Evolutionary conservation across 2,797 vertebrate species (phyloP).

Genomic region (Gastrophryne carolinensis): DNA sequence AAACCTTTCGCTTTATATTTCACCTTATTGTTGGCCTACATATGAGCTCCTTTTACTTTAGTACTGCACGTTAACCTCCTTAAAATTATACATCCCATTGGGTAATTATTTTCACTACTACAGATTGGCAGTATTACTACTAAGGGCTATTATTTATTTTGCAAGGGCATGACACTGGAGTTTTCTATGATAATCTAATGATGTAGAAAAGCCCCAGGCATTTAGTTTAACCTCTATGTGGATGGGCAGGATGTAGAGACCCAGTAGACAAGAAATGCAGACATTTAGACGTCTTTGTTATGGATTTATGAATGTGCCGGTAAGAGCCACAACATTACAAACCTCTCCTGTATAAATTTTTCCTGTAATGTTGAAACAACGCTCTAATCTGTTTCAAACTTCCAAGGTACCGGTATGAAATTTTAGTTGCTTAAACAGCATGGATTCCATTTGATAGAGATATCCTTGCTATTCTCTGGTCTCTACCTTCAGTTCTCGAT

Average conservation of each 20-base stretch:
- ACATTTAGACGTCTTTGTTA: slow-evolving; percentile 51
- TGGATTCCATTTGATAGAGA: too few relatives aligned
- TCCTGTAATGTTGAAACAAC: slow-evolving; percentile 40
- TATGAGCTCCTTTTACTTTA: too few relatives aligned
- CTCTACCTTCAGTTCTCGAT: too few relatives aligned
- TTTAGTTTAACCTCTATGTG: slow-evolving; percentile 8
- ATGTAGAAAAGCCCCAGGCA: not conserved
- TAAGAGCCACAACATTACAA: slow-evolving; percentile 45
- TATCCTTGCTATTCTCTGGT: too few relatives aligned
- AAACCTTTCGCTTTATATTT: too few relatives aligned
- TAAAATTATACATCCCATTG: too few relatives aligned
- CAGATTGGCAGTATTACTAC: too few relatives aligned
- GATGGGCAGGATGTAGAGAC: slow-evolving; percentile 17
- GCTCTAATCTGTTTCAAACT: not conserved
- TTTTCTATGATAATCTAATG: slow-evolving; percentile 18
- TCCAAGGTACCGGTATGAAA: not conserved
- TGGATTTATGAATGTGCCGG: slow-evolving; percentile 62
- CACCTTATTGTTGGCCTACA: too few relatives aligned
- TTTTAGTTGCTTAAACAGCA: not conserved
- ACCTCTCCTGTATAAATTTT: slow-evolving; percentile 48
- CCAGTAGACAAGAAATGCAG: slow-evolving; percentile 43
- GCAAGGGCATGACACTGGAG: slow-evolving; percentile 4
- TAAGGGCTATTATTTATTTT: too few relatives aligned
- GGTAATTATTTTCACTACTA: too few relatives aligned
- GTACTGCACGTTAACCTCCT: too few relatives aligned